Evolutionary conservation across 2,888 invertebrate genomes (phyloP).

Genomic region (Schrankia costaestrigalis): DNA sequence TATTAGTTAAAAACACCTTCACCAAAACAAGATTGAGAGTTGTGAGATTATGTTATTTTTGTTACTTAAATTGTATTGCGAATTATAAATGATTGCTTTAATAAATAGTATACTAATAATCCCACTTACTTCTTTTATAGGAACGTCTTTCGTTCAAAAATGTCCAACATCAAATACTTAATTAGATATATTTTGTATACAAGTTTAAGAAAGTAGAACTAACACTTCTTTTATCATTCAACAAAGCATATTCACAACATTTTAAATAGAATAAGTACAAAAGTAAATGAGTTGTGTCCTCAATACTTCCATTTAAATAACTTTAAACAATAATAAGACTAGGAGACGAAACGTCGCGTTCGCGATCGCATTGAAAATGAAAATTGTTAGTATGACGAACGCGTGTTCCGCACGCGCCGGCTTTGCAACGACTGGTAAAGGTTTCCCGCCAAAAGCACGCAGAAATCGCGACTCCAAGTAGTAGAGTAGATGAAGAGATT

Average conservation of each 20-base stretch:
- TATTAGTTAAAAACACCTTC: no score
- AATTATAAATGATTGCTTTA: no score
- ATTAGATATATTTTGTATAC: conserved; percentile 51
- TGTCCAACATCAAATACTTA: conserved; percentile 33
- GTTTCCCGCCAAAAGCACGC: conserved; percentile 73
- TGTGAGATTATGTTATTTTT: background rate
- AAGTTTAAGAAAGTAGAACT: conserved; percentile 74
- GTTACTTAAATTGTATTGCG: background rate
- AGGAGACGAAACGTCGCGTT: conserved; percentile 71
- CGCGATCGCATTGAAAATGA: conserved; percentile 66
- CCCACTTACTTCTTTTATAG: conserved; percentile 33
- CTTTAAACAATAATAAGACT: conserved; percentile 59
- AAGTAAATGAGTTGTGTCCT: conserved; percentile 70
- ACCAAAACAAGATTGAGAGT: no score
- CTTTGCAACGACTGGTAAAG: conserved; percentile 62
- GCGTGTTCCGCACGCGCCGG: conserved; percentile 76
- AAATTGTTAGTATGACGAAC: conserved; percentile 52
- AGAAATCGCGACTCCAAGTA: conserved; percentile 53
- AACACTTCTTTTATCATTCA: conserved; percentile 67
- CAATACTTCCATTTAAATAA: conserved; percentile 73
- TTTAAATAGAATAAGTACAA: conserved; percentile 67
- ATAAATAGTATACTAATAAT: no score
- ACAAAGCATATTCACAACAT: conserved; percentile 75
- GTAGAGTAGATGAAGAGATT: conserved; percentile 50
- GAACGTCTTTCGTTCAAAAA: conserved; percentile 28